A percentile compares a stretch with the other conserved stretches of the same genome.
Evolutionary conservation across 2,113 vertebrate genomes (phyloP).

Genomic region (Conger conger): DNA sequence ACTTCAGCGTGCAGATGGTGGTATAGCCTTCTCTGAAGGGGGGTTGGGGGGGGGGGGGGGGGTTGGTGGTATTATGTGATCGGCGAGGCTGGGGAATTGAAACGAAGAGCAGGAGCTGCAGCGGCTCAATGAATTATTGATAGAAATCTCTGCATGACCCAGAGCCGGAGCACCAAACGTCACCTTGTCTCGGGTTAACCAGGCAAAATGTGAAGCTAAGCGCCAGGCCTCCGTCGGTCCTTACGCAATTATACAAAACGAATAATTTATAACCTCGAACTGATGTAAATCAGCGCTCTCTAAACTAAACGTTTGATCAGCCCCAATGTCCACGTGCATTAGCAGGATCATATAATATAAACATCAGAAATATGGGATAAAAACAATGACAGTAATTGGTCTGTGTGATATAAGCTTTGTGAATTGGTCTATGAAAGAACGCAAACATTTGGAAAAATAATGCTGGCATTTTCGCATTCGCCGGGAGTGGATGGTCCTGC

Average conservation of each 20-base stretch:
- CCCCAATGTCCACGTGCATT: background rate
- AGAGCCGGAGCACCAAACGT: slow-evolving; percentile 50
- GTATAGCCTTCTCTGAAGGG: slow-evolving; percentile 28
- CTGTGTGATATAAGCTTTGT: background rate
- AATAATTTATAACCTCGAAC: slow-evolving; percentile 11
- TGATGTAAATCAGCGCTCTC: background rate
- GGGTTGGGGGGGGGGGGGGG: slow-evolving; percentile 22
- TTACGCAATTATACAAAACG: background rate
- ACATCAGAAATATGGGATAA: background rate
- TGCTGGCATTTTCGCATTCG: slow-evolving; percentile 14
- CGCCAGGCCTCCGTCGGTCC: slow-evolving; percentile 32
- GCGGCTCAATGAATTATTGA: slow-evolving; percentile 73
- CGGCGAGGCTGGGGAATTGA: slow-evolving; percentile 60
- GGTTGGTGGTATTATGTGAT: slow-evolving; percentile 75
- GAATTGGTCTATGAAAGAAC: background rate
- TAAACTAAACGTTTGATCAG: background rate
- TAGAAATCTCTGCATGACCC: slow-evolving; percentile 69
- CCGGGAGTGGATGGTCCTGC: slow-evolving; percentile 28
- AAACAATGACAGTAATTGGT: background rate
- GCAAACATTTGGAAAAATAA: background rate
- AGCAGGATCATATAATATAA: background rate
- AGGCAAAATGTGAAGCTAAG: slow-evolving; percentile 50
- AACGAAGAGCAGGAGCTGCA: slow-evolving; percentile 74
- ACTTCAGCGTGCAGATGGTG: slow-evolving; percentile 41
- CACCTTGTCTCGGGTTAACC: slow-evolving; percentile 65